Conservation (phyloP, 1,140 invertebrate genomes). For the Stenopsyche tienmushanensis region DNA sequence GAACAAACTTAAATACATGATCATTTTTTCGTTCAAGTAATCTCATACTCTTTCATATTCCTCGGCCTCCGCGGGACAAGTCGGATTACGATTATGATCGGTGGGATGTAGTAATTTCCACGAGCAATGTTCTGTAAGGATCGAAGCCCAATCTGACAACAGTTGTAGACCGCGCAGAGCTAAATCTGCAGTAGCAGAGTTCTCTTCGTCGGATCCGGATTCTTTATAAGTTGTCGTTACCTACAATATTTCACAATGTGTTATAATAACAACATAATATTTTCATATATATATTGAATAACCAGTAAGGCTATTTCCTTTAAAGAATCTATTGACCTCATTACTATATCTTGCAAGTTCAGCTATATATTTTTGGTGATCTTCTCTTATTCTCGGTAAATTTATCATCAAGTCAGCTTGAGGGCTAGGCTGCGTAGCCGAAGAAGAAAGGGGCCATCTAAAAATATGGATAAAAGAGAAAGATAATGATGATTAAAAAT, state of each 20-base stretch:
- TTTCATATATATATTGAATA: background rate
- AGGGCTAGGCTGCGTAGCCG: constrained; percentile 74
- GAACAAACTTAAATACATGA: background rate
- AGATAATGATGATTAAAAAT: too few relatives aligned
- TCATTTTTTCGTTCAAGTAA: constrained; percentile 27
- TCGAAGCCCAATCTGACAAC: constrained; percentile 94
- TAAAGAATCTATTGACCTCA: constrained; percentile 63
- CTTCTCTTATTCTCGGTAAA: constrained; percentile 91
- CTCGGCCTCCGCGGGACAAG: constrained; percentile 96
- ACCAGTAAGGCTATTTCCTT: background rate
- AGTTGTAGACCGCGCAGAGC: constrained; percentile 90
- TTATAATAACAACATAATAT: background rate
- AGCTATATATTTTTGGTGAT: constrained; percentile 97
- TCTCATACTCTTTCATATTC: constrained; percentile 90
- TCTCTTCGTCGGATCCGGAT: constrained; percentile 88
- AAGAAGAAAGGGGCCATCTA: constrained; percentile 90
- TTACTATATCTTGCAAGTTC: constrained; percentile 95
- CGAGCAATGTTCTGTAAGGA: constrained; percentile 96
- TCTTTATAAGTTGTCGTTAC: constrained; percentile 92
- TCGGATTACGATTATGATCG: constrained; percentile 93
- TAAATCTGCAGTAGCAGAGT: constrained; percentile 89
- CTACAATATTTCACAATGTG: constrained; percentile 37
- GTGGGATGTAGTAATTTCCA: constrained; percentile 99
- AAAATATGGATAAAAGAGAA: constrained; percentile 45
- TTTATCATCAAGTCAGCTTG: constrained; percentile 97